phyloP scores from a whole-genome alignment of 2,888 invertebrate genomes.

The Cantharis rustica region DNA sequence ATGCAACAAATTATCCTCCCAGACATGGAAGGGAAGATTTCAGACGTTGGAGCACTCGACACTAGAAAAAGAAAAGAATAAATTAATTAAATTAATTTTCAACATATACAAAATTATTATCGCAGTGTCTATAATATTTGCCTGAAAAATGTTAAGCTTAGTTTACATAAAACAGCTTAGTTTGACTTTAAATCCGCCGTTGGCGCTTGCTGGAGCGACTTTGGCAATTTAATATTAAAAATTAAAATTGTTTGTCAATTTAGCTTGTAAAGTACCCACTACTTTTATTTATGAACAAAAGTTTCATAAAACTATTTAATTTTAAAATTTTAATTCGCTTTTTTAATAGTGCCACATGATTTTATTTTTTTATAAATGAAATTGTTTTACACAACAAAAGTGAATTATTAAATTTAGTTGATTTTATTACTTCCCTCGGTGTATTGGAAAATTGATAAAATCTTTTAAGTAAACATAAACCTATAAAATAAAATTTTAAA shows the following conservation, averaged over 20 bases:
- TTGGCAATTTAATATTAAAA: not conserved
- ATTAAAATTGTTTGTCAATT: not conserved
- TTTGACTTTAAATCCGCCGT: no score
- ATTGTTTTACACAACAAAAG: not conserved
- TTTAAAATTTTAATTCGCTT: not conserved
- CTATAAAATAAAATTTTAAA: constrained; percentile 5
- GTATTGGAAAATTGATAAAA: constrained; percentile 2
- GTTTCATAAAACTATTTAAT: not conserved
- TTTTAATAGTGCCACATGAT: not conserved
- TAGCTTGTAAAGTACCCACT: not conserved
- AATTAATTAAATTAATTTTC: no score
- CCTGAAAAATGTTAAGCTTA: no score
- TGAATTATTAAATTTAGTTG: constrained; percentile 2
- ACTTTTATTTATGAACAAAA: not conserved
- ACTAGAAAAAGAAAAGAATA: no score
- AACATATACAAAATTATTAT: no score
- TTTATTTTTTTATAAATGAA: not conserved
- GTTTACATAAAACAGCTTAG: no score
- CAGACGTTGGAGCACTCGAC: no score
- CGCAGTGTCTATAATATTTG: no score
- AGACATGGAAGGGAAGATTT: no score
- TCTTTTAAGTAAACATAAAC: constrained; percentile 3
- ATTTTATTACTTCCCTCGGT: not conserved
- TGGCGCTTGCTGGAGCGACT: not conserved
- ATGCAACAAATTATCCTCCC: no score